phyloP scores from a whole-genome alignment of 1,140 invertebrate species.

The Cepaea nemoralis region DNA sequence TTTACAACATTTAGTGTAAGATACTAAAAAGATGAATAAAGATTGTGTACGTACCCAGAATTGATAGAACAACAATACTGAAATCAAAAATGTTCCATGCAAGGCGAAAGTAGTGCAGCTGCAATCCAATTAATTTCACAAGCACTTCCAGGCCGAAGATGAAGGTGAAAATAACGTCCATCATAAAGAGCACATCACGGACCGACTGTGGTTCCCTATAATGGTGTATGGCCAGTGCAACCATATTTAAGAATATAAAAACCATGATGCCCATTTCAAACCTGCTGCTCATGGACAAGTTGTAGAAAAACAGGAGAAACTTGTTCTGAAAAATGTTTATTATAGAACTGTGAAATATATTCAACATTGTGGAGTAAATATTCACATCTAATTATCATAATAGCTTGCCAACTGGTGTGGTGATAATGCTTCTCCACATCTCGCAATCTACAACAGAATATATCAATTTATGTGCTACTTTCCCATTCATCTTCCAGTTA shows the following conservation, averaged over 20 bases:
- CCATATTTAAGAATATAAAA: conserved; percentile 94
- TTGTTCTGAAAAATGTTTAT: conserved; percentile 77
- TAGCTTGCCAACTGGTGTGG: too few species aligned
- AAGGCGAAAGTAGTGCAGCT: conserved; percentile 94
- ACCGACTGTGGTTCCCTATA: conserved; percentile 88
- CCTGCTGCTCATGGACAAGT: conserved; percentile 91
- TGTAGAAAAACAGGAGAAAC: conserved; percentile 94
- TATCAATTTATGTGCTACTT: too few species aligned
- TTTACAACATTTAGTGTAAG: too few species aligned
- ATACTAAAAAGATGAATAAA: too few species aligned
- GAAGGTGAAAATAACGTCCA: conserved; percentile 95
- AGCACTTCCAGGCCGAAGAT: conserved; percentile 93
- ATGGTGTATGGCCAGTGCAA: conserved; percentile 95
- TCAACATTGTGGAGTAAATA: too few species aligned
- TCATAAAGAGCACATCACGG: conserved; percentile 91
- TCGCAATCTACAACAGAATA: too few species aligned
- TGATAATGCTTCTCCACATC: too few species aligned
- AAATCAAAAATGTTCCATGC: conserved; percentile 98
- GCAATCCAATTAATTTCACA: conserved; percentile 92
- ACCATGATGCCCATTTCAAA: conserved; percentile 97
- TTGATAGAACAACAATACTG: conserved; percentile 88
- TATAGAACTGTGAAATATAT: too few species aligned
- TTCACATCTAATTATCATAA: too few species aligned
- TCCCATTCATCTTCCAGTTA: too few species aligned
- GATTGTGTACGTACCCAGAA: conserved; percentile 77